A percentile compares a stretch with the other conserved stretches of the same genome.
Evolutionary conservation across 1,140 invertebrate species (phyloP).

Genomic region (Pissodes strobi): DNA sequence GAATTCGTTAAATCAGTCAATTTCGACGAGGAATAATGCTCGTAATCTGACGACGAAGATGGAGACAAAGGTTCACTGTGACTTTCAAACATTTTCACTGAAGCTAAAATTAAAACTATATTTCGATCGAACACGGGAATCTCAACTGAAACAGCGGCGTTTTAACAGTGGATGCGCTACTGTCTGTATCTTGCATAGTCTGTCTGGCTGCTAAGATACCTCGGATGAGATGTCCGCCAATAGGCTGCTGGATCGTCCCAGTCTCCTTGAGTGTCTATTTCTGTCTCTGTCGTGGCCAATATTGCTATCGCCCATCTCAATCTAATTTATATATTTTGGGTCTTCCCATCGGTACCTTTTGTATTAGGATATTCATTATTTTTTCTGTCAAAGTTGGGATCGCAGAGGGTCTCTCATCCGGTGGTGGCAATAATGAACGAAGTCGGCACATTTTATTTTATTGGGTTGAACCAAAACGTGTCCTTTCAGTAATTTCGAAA

Average conservation of each 20-base stretch:
- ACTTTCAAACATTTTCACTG: constrained; percentile 46
- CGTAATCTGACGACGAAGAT: constrained; percentile 40
- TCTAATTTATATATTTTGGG: constrained; percentile 17
- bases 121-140: constrained; percentile 24
- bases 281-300: constrained; percentile 16
- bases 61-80: constrained; percentile 45
- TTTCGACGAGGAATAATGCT: constrained; percentile 41
- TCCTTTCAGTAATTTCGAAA: too few species aligned
- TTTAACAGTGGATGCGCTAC: constrained; percentile 27
- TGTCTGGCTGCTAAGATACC: constrained; percentile 40
- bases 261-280: constrained; percentile 13
- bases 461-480: too few species aligned
- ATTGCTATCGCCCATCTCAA: not conserved
- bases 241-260: constrained; percentile 31
- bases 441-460: too few species aligned
- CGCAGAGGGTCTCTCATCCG: too few species aligned
- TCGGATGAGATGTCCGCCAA: constrained; percentile 38
- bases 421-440: too few species aligned
- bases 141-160: constrained; percentile 1
- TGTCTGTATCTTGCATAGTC: constrained; percentile 12
- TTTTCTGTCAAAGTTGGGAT: too few species aligned
- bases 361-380: too few species aligned
- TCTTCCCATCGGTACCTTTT: too few species aligned
- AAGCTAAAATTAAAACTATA: constrained; percentile 27
- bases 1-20: constrained; percentile 53